phyloP scores from a whole-genome alignment of 1,140 invertebrate genomes.

The Dreissena polymorpha region DNA sequence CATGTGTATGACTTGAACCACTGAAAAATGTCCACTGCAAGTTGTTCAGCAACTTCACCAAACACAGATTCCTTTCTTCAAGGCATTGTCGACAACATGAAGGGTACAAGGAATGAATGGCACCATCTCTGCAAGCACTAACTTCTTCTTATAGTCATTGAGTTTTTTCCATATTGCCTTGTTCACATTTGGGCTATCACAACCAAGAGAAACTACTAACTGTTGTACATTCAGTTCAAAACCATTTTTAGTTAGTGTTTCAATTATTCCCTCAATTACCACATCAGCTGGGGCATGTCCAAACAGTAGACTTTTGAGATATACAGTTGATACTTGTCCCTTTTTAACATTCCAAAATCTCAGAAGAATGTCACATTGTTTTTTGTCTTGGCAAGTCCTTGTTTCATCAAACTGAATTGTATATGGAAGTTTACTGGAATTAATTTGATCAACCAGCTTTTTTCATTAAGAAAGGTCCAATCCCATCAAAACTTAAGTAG shows the following conservation, averaged over 20 bases:
- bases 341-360: slow-evolving; percentile 44
- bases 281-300: slow-evolving; percentile 29
- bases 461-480: too few species aligned
- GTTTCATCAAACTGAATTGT: too few species aligned
- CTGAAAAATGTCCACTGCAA: slow-evolving; percentile 59
- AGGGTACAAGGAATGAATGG: too few species aligned
- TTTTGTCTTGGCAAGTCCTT: too few species aligned
- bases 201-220: slow-evolving; percentile 62
- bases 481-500: too few species aligned
- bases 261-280: slow-evolving; percentile 22
- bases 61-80: slow-evolving; percentile 62
- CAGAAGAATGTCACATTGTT: slow-evolving; percentile 46
- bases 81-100: slow-evolving; percentile 66
- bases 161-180: slow-evolving; percentile 62
- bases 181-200: too few species aligned
- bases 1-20: slow-evolving; percentile 65
- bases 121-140: slow-evolving; percentile 35
- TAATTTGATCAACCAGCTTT: too few species aligned
- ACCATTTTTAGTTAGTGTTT: slow-evolving; percentile 41
- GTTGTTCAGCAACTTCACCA: slow-evolving; percentile 59
- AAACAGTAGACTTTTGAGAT: slow-evolving; percentile 51
- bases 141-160: slow-evolving; percentile 59
- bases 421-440: too few species aligned
- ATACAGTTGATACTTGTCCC: slow-evolving; percentile 9
- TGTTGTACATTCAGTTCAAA: slow-evolving; percentile 36